phyloP scores from a whole-genome alignment of 1,140 invertebrate genomes.

The Microplitis demolitor region DNA sequence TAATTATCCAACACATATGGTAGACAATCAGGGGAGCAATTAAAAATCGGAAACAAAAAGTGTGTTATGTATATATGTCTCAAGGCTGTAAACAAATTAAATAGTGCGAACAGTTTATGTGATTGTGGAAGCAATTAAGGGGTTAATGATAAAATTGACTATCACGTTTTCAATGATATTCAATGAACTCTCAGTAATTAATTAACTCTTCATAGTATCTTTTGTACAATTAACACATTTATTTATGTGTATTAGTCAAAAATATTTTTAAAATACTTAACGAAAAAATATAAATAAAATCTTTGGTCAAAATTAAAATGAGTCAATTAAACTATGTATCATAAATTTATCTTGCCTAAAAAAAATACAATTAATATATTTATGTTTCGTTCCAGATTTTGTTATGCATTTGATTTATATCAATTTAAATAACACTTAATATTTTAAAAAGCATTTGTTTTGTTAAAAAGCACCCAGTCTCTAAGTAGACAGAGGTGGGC shows the following conservation, averaged over 20 bases:
- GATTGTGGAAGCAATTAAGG: constrained; percentile 20
- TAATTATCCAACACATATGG: constrained; percentile 43
- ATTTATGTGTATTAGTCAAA: not conserved
- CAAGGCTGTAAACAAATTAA: constrained; percentile 14
- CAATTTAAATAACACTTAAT: not conserved
- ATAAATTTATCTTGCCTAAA: not conserved
- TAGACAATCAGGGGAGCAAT: constrained; percentile 40
- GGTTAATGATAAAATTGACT: too few species aligned
- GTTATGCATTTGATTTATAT: not conserved
- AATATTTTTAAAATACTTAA: not conserved
- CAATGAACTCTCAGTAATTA: not conserved
- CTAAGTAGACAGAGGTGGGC: constrained; percentile 11
- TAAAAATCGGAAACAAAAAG: constrained; percentile 34
- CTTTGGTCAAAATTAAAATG: not conserved
- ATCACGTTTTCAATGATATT: too few species aligned
- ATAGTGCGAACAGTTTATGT: not conserved
- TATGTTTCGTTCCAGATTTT: not conserved
- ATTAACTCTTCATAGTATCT: not conserved
- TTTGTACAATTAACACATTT: not conserved
- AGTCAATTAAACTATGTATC: not conserved
- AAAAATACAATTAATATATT: not conserved
- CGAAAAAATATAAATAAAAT: not conserved
- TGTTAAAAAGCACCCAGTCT: not conserved
- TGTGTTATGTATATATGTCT: not conserved
- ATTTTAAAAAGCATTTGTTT: constrained; percentile 17